phyloP scores from a whole-genome alignment of 2,888 invertebrate species.

The Monopis laevigella region DNA sequence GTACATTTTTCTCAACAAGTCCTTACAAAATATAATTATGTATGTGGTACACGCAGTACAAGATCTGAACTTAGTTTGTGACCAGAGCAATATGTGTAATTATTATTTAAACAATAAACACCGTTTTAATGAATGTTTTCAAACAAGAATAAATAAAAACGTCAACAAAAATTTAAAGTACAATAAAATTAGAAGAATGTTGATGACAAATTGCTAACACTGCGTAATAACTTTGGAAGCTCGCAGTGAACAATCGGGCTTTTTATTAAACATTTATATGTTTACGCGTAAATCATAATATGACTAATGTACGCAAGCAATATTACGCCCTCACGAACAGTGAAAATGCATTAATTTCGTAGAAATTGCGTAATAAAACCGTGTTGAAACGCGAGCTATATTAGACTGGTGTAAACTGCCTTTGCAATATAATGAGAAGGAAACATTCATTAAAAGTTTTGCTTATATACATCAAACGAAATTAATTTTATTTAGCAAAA shows the following conservation, averaged over 20 bases:
- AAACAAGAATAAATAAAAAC: too few relatives aligned
- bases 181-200: slow-evolving; percentile 1
- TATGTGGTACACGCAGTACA: too few relatives aligned
- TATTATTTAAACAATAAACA: too few relatives aligned
- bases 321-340: slow-evolving; percentile 28
- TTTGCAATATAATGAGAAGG: slow-evolving; percentile 9
- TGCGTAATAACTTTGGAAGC: not conserved
- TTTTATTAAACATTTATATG: slow-evolving; percentile 3
- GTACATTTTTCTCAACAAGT: too few relatives aligned
- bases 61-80: too few relatives aligned
- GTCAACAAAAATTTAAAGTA: too few relatives aligned
- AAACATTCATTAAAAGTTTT: slow-evolving; percentile 9
- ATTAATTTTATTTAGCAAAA: not conserved
- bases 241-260: not conserved
- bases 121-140: too few relatives aligned
- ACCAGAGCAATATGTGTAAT: too few relatives aligned
- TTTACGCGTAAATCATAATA: slow-evolving; percentile 23
- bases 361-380: slow-evolving; percentile 27
- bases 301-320: slow-evolving; percentile 27
- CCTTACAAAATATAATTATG: too few relatives aligned
- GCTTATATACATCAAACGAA: not conserved
- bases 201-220: slow-evolving; percentile 6
- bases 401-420: slow-evolving; percentile 10
- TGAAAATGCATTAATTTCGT: slow-evolving; percentile 35
- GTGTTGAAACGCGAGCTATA: slow-evolving; percentile 5